Evolutionary conservation across 1,140 invertebrate species (phyloP).

Genomic region (Brachionus rubens): DNA sequence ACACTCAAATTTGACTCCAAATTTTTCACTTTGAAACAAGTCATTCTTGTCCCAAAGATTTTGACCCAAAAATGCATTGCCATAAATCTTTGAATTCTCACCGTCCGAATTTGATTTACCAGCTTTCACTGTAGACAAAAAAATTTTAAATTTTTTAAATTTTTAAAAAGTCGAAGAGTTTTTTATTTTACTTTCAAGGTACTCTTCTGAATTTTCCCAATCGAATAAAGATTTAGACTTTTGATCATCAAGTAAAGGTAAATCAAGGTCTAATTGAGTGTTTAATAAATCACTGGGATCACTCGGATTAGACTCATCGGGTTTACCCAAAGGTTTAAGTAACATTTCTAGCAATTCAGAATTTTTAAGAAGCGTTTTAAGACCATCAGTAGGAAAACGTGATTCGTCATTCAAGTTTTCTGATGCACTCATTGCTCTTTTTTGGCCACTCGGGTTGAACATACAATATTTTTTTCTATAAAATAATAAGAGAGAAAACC

Average conservation of each 20-base stretch:
- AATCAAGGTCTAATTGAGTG: background rate
- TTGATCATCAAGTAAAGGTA: background rate
- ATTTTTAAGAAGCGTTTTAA: slow-evolving; percentile 28
- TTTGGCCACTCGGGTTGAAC: background rate
- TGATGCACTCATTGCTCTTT: background rate
- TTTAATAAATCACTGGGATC: background rate
- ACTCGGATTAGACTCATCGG: background rate
- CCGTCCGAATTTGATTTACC: background rate
- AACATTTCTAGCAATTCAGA: slow-evolving; percentile 39
- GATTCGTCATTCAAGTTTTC: background rate
- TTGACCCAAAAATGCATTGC: slow-evolving; percentile 80
- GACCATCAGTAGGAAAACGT: slow-evolving; percentile 35
- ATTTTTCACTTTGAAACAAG: slow-evolving; percentile 56
- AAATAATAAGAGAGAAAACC: too few relatives aligned
- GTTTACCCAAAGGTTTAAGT: slow-evolving; percentile 1
- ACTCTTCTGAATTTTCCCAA: slow-evolving; percentile 4
- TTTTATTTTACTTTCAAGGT: background rate
- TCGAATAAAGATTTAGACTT: slow-evolving; percentile 26
- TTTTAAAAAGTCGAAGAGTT: background rate
- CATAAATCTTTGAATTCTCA: slow-evolving; percentile 14
- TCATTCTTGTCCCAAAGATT: slow-evolving; percentile 81
- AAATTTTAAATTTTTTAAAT: background rate
- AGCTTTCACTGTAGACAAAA: slow-evolving; percentile 21
- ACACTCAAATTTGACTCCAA: slow-evolving; percentile 74
- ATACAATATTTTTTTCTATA: background rate